Percentiles rank a stretch among this genome's conserved stretches.
phyloP scores from a whole-genome alignment of 2,113 vertebrate species.

The Pan troglodytes region DNA sequence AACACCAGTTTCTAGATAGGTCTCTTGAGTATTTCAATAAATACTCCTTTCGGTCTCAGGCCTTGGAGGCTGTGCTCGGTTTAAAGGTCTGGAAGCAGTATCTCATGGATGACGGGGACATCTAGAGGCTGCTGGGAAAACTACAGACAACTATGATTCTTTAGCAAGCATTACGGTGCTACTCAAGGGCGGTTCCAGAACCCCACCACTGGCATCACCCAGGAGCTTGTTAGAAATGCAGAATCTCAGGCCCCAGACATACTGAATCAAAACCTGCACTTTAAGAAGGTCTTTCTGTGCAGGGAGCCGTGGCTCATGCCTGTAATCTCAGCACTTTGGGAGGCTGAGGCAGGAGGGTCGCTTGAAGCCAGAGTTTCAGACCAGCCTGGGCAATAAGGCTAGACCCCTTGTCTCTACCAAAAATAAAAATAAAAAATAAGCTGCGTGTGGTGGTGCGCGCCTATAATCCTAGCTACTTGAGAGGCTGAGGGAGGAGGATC shows the following conservation, averaged over 20 bases:
- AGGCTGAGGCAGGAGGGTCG: no score
- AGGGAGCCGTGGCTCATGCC: no score
- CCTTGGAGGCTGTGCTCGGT: background rate
- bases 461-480: no score
- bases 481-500: no score
- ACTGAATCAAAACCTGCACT: background rate
- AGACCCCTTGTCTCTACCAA: no score
- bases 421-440: no score
- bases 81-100: background rate
- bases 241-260: background rate
- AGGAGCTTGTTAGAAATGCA: background rate
- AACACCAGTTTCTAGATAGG: background rate
- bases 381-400: no score
- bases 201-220: fast-evolving
- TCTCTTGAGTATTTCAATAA: background rate
- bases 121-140: constrained; percentile 57
- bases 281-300: background rate
- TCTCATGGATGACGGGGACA: background rate
- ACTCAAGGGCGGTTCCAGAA: background rate
- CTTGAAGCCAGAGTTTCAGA: no score
- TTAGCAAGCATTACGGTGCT: background rate
- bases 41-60: background rate
- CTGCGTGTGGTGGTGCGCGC: no score
- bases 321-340: no score
- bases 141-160: background rate